Percentiles rank a stretch among this genome's conserved stretches.
Conservation (phyloP, 2,113 vertebrate genomes). For the Opisthocomus hoazin region DNA sequence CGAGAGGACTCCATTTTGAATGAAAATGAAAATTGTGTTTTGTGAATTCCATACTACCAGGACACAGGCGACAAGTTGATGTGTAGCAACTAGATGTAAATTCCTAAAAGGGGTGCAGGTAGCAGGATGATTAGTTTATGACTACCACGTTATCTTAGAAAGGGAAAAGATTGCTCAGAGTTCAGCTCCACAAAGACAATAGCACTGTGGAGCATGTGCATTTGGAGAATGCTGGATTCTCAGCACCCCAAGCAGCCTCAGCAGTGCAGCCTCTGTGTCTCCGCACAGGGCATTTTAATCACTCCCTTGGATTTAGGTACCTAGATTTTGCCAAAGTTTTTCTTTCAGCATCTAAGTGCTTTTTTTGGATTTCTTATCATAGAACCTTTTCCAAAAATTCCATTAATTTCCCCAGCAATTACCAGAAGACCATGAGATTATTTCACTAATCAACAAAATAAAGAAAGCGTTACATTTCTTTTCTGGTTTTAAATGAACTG, state of each 20-base stretch:
- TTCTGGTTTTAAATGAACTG: slow-evolving; percentile 12
- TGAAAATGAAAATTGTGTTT: neutral
- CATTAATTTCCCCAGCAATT: slow-evolving; percentile 26
- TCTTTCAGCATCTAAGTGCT: slow-evolving; percentile 26
- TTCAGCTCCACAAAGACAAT: neutral
- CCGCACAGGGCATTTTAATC: neutral
- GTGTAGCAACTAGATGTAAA: neutral
- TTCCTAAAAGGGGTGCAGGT: neutral
- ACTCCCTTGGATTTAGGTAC: neutral
- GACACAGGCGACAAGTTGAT: neutral
- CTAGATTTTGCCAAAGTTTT: slow-evolving; percentile 1
- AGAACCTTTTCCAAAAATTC: slow-evolving; percentile 24
- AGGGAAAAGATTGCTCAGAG: neutral
- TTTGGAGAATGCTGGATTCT: neutral
- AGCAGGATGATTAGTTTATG: neutral
- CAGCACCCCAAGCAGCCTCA: neutral
- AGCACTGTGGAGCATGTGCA: accelerated
- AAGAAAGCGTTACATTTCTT: neutral
- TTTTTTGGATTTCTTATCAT: slow-evolving; percentile 41
- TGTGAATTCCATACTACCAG: neutral
- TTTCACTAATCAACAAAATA: slow-evolving; percentile 21
- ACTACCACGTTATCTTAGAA: neutral
- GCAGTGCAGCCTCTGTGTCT: neutral
- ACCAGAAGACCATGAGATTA: neutral
- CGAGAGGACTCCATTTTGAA: neutral